Base-by-base conservation (phyloP, 1,140 invertebrate species). In the Leptopilina boulardi region DNA sequence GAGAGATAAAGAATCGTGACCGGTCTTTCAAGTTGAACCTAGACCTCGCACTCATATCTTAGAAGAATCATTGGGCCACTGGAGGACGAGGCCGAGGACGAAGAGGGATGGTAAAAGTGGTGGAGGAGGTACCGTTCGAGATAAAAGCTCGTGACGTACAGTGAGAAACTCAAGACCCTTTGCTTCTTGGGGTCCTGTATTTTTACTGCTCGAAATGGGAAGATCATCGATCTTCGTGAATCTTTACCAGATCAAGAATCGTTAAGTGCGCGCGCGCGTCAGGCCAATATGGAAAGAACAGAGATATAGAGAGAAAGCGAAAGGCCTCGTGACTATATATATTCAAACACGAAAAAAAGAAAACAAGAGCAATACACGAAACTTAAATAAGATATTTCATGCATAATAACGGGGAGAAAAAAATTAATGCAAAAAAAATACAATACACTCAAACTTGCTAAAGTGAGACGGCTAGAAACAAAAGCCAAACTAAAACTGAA, bases 1-100 rank as follows among this genome's bases (percentile, higher is more conserved):
- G 59, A 15, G 42, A 70, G 38, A 72, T 78, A 30, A 47, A 18
- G 51, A 70, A 18, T 85, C 83, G 84, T 86, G 84, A 87, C 80
- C 59, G 76, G 76, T 79, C 75, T 81, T 78, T 54, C 26, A 13
- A 51, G 54, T 77, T 82, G 72, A 82, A 82, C 76, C 80, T 78
- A 42, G 77, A 79, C 70, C 42, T 74, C 71, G 30, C 47, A 56
- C 59, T 23, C 47, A 71, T 70, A 75, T 80, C 80, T 77, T 4
- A 19, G 42, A 75, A 70, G 34, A 74, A 85, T 82, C 81, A 70
- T 81, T 26, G 73, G 59, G 47, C 41, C 66, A 78, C 41, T 5
- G 30, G 76, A 75, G 10, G 56, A 72, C 66, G 59, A 38, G 13
- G 73, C 19, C 38, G 38, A 76, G 66, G 38, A 30, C 47, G 76